Evolutionary conservation across 30 jellyfish, hydroid and myxozoan genomes (phyloP), one percentile per base, ranked within the genome.

Genomic region (Aurelia sp.): DNA sequence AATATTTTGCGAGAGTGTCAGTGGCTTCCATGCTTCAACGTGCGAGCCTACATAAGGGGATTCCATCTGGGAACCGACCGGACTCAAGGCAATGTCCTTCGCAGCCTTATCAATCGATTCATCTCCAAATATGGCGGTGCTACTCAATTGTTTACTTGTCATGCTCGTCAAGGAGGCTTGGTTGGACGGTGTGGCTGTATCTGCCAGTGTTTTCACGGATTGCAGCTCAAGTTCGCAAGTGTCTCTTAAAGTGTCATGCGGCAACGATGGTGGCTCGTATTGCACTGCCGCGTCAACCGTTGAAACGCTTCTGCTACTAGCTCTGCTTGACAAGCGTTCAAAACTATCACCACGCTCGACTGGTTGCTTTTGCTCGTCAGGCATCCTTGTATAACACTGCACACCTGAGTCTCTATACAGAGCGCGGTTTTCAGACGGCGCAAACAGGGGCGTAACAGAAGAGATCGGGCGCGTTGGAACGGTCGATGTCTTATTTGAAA

Each of bases 401-500:
- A 78, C 80, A 17, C 89, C 89, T 2, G 89, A 78, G 52, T 63
- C 79, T 51, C 80, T 63, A 53, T 78, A 66, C 58, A 66, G 63
- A 18, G 89, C 67, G 13, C 80, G 80, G 64, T 59, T 78, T 48
- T 64, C 83, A 15, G 88, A 76, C 9, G 55, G 55, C 55, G 55
- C 55, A 13, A 62, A 41, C 31, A 55, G 4, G 31, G 76, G 55
- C 59, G 90, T 82, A 40, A 81, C 90, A 35, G 90, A 81, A 4
- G 90, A 81, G 70, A 81, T 59, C 58, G 90, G 90, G 18, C 89
- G 80, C 30, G 77, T 30, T n/a, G 65, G 52, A n/a, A 21, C 72
- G 57, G 57, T 21, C 44, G 66, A 73, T 16, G 65, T 64, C 33
- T 64, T 44, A 64, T 37, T 13, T 6, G 41, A 6, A 37, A 21